Conservation (phyloP, 2,888 invertebrate species). For the Stenolophus ochropezus region DNA sequence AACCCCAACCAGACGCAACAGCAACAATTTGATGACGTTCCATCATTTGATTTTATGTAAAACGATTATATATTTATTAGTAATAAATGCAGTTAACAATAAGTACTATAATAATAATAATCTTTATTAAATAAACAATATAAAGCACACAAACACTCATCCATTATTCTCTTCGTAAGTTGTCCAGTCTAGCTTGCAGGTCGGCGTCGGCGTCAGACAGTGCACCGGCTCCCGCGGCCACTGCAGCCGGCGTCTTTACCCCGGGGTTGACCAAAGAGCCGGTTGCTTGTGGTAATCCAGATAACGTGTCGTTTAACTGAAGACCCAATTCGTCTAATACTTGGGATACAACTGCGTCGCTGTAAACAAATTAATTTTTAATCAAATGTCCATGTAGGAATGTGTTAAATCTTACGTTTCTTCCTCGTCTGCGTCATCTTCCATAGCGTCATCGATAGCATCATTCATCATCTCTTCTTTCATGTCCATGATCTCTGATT, state of each 20-base stretch:
- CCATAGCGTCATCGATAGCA: conserved; percentile 99
- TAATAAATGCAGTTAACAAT: conserved; percentile 32
- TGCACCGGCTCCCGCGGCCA: conserved; percentile 74
- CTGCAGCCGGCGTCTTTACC: conserved; percentile 79
- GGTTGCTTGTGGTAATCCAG: conserved; percentile 86
- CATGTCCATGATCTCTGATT: conserved; percentile 99
- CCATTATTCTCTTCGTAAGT: conserved; percentile 88
- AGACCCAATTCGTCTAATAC: conserved; percentile 98
- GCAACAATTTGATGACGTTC: conserved; percentile 75
- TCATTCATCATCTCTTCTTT: conserved; percentile 99
- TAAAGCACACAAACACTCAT: background rate
- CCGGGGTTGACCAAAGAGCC: conserved; percentile 76
- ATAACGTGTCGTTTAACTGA: conserved; percentile 93
- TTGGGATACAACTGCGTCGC: conserved; percentile 95
- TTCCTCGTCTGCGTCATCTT: conserved; percentile 97
- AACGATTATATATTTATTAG: conserved; percentile 11
- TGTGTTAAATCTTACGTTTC: conserved; percentile 81
- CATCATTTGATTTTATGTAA: conserved; percentile 73
- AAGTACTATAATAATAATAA: conserved; percentile 3
- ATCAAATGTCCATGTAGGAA: background rate
- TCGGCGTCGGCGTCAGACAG: conserved; percentile 95
- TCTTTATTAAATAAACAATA: conserved; percentile 47
- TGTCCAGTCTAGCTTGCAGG: conserved; percentile 96
- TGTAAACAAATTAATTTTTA: conserved; percentile 69
- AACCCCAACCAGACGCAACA: conserved; percentile 71